Conservation (phyloP, 1,140 invertebrate genomes). For the Zaprionus tsacasi region DNA sequence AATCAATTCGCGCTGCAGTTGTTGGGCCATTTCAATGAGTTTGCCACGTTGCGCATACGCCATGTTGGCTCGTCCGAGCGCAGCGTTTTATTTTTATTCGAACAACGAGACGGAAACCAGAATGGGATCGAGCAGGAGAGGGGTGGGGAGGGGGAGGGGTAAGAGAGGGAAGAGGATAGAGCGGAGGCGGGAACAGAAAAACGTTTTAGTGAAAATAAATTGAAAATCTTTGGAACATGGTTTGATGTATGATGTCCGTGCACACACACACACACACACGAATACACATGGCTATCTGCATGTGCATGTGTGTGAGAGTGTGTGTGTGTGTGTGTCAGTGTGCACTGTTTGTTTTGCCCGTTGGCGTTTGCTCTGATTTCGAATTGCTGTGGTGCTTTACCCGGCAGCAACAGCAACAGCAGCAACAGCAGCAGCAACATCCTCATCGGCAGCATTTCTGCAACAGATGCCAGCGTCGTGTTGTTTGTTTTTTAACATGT, state of each 20-base stretch:
- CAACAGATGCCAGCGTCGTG: conserved; percentile 60
- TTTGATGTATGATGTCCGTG: conserved; percentile 67
- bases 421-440: background rate
- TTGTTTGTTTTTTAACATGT: conserved; percentile 43
- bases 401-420: background rate
- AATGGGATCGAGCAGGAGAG: background rate
- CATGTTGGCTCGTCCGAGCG: conserved; percentile 24
- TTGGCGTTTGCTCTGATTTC: conserved; percentile 62
- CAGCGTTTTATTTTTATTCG: conserved; percentile 54
- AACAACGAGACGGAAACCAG: conserved; percentile 12
- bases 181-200: conserved; percentile 56
- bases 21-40: conserved; percentile 62
- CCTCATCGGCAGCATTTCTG: conserved; percentile 47
- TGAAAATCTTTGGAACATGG: conserved; percentile 76
- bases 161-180: background rate
- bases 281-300: conserved; percentile 2
- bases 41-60: conserved; percentile 41
- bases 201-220: conserved; percentile 80
- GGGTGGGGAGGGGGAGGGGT: background rate
- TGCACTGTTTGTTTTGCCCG: conserved; percentile 46
- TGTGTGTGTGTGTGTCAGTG: conserved; percentile 38
- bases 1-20: conserved; percentile 71
- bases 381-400: conserved; percentile 30
- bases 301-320: conserved; percentile 24
- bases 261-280: conserved; percentile 4